Base-by-base conservation (phyloP, 2,113 vertebrate genomes). In the Triplophysa tibetana region DNA sequence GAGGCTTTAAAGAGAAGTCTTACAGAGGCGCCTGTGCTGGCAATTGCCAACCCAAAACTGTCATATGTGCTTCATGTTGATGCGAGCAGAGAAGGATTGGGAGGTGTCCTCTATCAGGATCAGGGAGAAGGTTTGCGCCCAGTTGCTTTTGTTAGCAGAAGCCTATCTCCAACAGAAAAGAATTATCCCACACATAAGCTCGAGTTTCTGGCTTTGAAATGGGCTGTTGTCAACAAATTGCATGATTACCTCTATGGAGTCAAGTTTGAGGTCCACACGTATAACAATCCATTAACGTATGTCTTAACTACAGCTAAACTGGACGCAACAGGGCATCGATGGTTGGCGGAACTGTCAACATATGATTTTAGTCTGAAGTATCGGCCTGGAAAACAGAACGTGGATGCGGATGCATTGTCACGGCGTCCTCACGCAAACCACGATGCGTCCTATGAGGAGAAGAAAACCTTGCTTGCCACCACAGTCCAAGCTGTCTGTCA, bases 51-150 rank as follows among this genome's bases (percentile, higher is more conserved):
- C 1, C 21, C 24, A 1, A 2, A 50, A 8, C 70, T 76, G 54
- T 65, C 80, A 0, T 81, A 69, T 52, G 13, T 81, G 10, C 33
- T 41, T 5, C 41, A 41, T 41, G 41, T 41, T 5, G 41, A 41
- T 9, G 41, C 41, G 8, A 41, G 41, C 38, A 17, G 58, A 45
- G 21, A 62, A 7, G 73, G 80, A 3, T 26, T 81, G 9, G 80
- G 80, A 23, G 74, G 73, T 33, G 66, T 81, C 2, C 4, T 82
- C 4, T 77, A 82, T 54, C 74, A 77, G n/a, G 66, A 81, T 2
- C 29, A 77, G 19, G 54, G 29, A 4, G 65, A 77, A 17, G 80
- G 56, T 2, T 50, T 80, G 1, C 24, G 24, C 0, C 66, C 48
- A 2, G 61, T 83, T 0, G 73, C 61, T 1, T 80, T 83, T 23